Conservation (phyloP, 2,888 invertebrate species). For the Patella depressa region DNA sequence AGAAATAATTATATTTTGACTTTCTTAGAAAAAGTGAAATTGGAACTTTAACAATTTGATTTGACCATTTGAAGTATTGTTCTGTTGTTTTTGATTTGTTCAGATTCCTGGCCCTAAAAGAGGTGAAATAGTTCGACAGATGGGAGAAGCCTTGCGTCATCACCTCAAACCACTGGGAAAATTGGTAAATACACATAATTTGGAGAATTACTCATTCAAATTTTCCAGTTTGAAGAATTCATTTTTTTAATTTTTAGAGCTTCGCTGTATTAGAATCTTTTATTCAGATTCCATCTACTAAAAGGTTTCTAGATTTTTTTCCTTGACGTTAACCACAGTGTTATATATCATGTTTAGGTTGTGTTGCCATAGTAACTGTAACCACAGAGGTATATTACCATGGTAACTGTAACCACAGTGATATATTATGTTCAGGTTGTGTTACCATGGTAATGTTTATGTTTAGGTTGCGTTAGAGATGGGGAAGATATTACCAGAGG, state of each 20-base stretch:
- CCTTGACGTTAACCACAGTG: neutral
- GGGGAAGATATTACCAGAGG: constrained; percentile 98
- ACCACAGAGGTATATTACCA: no score
- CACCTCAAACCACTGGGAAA: constrained; percentile 91
- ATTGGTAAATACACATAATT: constrained; percentile 74
- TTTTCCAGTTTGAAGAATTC: no score
- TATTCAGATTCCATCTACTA: no score
- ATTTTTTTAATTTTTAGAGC: no score
- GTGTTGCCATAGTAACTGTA: neutral
- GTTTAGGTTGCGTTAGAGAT: constrained; percentile 88
- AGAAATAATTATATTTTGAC: no score
- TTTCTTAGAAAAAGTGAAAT: no score
- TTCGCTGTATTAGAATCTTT: no score
- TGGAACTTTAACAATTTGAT: neutral
- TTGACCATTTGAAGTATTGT: neutral
- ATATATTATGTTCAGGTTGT: neutral
- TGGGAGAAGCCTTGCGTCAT: constrained; percentile 91
- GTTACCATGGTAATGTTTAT: neutral
- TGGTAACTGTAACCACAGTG: no score
- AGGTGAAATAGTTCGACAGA: constrained; percentile 97
- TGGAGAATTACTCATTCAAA: no score
- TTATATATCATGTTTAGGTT: neutral
- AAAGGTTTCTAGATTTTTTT: no score
- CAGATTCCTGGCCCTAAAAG: constrained; percentile 89
- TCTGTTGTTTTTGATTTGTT: constrained; percentile 10